Evolutionary conservation across 2,888 invertebrate species (phyloP).

Genomic region (Lasiommata megera): DNA sequence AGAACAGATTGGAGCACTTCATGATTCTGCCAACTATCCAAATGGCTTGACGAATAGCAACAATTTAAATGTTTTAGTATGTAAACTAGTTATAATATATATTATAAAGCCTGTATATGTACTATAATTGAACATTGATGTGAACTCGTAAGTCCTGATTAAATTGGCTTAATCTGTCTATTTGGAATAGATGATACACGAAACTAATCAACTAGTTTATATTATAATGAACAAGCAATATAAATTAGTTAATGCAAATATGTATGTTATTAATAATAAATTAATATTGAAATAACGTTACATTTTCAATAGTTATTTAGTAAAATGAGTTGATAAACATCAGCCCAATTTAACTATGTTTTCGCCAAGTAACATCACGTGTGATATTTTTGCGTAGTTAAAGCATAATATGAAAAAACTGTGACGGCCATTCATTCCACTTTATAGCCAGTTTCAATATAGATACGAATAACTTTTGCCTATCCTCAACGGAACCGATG

Average conservation of each 20-base stretch:
- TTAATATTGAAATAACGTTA: too few species aligned
- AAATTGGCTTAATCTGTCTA: background rate
- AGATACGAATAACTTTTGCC: slow-evolving; percentile 43
- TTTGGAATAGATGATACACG: background rate
- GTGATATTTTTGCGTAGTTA: background rate
- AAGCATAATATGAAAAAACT: background rate
- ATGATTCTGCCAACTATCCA: slow-evolving; percentile 51
- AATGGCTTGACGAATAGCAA: slow-evolving; percentile 57
- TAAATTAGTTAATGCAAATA: background rate
- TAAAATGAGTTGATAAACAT: too few species aligned
- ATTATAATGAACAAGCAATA: background rate
- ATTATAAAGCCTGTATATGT: too few species aligned
- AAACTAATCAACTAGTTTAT: background rate
- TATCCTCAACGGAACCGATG: slow-evolving; percentile 57
- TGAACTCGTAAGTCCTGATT: background rate
- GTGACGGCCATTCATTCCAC: background rate
- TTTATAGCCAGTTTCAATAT: slow-evolving; percentile 41
- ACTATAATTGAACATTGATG: background rate
- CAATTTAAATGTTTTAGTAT: slow-evolving; percentile 44
- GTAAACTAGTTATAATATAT: slow-evolving; percentile 38
- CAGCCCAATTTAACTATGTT: background rate
- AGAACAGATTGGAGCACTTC: slow-evolving; percentile 68
- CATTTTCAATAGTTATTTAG: too few species aligned
- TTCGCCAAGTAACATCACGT: background rate
- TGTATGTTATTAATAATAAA: background rate